Percentiles rank a stretch among this genome's conserved stretches.
These are phyloP conservation scores for Leucoma salicis DNA, from an alignment of 2,888 invertebrate species.

Conservation along the genomic window DNA sequence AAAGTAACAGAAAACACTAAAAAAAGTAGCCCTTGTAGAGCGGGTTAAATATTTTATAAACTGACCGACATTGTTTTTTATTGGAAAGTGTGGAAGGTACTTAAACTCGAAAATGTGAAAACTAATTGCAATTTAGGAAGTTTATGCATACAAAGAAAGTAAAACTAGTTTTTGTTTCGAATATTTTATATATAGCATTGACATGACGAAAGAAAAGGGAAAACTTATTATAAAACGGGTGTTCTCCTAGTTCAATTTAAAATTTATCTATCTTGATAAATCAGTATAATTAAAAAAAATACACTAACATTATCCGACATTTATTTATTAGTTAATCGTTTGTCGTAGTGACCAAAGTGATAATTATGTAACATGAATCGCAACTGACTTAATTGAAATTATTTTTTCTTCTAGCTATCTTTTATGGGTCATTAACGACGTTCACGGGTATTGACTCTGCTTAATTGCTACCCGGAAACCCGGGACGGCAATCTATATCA, in stretches of 20 bases:
- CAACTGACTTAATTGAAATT: neutral
- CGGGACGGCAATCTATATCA: neutral
- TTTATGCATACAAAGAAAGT: no score
- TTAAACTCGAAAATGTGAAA: neutral
- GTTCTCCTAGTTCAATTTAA: no score
- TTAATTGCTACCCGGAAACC: neutral
- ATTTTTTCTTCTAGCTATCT: neutral
- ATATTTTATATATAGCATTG: no score
- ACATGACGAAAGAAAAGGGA: no score
- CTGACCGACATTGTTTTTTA: no score
- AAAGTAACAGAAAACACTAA: no score
- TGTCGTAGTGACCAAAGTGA: neutral
- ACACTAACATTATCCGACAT: neutral
- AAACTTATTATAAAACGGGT: no score
- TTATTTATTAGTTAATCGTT: neutral
- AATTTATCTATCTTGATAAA: no score
- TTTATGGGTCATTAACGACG: neutral
- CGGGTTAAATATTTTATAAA: no score
- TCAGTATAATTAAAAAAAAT: neutral
- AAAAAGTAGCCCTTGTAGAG: no score
- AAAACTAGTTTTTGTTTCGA: no score
- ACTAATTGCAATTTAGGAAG: no score
- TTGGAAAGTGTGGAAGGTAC: neutral
- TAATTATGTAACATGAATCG: neutral
- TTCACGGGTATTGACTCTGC: slow-evolving; percentile 4